Conservation (phyloP, 1,140 invertebrate genomes). For the Drosophila serrata region DNA sequence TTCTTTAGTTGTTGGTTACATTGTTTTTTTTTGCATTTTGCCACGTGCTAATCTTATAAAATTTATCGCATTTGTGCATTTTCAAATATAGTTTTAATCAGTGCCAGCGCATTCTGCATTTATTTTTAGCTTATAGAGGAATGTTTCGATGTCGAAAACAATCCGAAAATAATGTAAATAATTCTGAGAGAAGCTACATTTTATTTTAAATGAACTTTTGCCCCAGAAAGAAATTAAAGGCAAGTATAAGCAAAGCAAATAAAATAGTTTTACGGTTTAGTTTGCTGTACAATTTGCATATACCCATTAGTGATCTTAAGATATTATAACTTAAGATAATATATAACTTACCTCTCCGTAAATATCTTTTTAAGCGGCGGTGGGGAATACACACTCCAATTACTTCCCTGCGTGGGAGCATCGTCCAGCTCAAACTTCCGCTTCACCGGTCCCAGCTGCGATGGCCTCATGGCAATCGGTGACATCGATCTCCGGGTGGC, state of each 20-base stretch:
- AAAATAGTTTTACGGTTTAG: background rate
- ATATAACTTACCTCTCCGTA: slow-evolving; percentile 72
- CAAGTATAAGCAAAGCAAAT: too few species aligned
- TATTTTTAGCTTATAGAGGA: slow-evolving; percentile 24
- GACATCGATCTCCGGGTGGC: slow-evolving; percentile 92
- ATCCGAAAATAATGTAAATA: slow-evolving; percentile 6
- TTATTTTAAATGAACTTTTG: slow-evolving; percentile 12
- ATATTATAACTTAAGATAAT: slow-evolving; percentile 20
- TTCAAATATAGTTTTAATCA: slow-evolving; percentile 25
- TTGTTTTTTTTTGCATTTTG: background rate
- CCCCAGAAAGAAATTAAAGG: background rate
- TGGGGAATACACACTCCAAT: slow-evolving; percentile 81
- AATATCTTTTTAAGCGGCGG: slow-evolving; percentile 84
- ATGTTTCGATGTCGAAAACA: slow-evolving; percentile 2
- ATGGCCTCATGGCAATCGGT: slow-evolving; percentile 92
- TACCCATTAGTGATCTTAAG: background rate
- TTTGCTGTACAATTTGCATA: background rate
- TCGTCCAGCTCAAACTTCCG: slow-evolving; percentile 92
- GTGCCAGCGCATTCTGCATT: slow-evolving; percentile 1
- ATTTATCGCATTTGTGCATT: background rate
- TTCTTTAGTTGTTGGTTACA: background rate
- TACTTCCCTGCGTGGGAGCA: slow-evolving; percentile 69
- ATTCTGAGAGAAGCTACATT: slow-evolving; percentile 4
- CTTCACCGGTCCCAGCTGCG: slow-evolving; percentile 90
- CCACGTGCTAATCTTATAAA: background rate